Percentiles rank a stretch among this genome's conserved stretches.
Evolutionary conservation across 2,888 invertebrate species (phyloP).

Genomic region (Eilema griseolum): DNA sequence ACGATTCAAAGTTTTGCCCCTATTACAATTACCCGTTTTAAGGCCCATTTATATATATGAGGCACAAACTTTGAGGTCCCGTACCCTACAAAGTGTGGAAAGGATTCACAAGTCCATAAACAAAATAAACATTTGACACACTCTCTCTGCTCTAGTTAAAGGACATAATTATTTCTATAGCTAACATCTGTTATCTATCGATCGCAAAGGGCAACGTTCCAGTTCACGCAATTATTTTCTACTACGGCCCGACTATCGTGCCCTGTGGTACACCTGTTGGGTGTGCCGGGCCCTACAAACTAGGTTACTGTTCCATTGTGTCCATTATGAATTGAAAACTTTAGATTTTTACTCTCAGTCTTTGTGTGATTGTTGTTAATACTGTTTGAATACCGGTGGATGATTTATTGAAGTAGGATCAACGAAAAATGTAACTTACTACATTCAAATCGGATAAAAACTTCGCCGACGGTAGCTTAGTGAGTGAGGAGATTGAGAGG

Average conservation of each 20-base stretch:
- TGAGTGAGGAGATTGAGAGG: too few species aligned
- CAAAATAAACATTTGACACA: background rate
- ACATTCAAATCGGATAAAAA: too few species aligned
- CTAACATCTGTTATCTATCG: constrained; percentile 32
- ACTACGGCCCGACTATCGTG: constrained; percentile 50
- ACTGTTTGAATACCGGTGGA: background rate
- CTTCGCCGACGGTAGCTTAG: too few species aligned
- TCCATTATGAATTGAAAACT: constrained; percentile 31
- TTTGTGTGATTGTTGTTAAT: constrained; percentile 5
- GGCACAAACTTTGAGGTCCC: too few species aligned
- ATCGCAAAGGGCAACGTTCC: constrained; percentile 57
- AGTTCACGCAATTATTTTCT: constrained; percentile 53
- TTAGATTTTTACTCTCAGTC: constrained; percentile 27
- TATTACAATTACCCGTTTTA: too few species aligned
- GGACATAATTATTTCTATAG: background rate
- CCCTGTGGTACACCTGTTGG: constrained; percentile 27
- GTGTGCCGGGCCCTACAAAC: constrained; percentile 28
- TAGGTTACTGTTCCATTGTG: constrained; percentile 38
- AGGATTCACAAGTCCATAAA: background rate
- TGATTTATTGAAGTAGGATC: background rate
- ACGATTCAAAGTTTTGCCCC: too few species aligned
- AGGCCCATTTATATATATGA: too few species aligned
- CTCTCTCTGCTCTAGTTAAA: constrained; percentile 1
- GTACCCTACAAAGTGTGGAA: background rate
- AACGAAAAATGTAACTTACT: too few species aligned